Conservation (phyloP, 2,888 invertebrate species). For the Dynastes grantii region DNA sequence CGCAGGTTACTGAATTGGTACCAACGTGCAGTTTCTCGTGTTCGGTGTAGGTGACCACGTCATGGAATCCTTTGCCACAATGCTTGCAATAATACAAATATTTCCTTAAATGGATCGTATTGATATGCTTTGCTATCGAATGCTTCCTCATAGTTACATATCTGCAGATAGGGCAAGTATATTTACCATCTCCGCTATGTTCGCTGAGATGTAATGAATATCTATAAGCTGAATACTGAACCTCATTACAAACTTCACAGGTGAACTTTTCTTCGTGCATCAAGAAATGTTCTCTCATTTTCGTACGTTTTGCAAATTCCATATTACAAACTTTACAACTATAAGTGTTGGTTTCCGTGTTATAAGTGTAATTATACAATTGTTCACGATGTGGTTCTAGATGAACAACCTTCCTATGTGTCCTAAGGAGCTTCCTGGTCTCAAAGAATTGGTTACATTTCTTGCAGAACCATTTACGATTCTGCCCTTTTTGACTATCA, state of each 20-base stretch:
- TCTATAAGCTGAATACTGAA: slow-evolving; percentile 60
- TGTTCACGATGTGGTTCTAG: slow-evolving; percentile 48
- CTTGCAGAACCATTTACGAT: slow-evolving; percentile 69
- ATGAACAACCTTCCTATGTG: slow-evolving; percentile 58
- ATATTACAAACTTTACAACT: slow-evolving; percentile 54
- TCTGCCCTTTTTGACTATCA: neutral
- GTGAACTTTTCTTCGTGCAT: slow-evolving; percentile 53
- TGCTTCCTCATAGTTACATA: slow-evolving; percentile 31
- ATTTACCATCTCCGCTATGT: slow-evolving; percentile 40
- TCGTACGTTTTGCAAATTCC: slow-evolving; percentile 48
- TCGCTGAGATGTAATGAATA: slow-evolving; percentile 54
- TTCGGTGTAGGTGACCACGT: slow-evolving; percentile 43
- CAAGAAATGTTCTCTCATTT: slow-evolving; percentile 53
- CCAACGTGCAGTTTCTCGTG: slow-evolving; percentile 50
- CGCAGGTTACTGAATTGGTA: slow-evolving; percentile 71
- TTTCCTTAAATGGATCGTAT: slow-evolving; percentile 45
- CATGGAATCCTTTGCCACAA: slow-evolving; percentile 49
- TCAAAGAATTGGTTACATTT: slow-evolving; percentile 71
- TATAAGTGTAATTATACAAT: slow-evolving; percentile 60
- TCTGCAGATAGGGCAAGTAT: slow-evolving; percentile 49
- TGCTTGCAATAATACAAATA: slow-evolving; percentile 46
- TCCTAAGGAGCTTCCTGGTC: slow-evolving; percentile 54
- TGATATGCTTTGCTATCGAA: slow-evolving; percentile 45
- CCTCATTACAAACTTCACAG: slow-evolving; percentile 50
- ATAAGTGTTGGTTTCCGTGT: slow-evolving; percentile 60